Base-by-base conservation (phyloP, 2,113 vertebrate species). In the Aphyosemion australe region DNA sequence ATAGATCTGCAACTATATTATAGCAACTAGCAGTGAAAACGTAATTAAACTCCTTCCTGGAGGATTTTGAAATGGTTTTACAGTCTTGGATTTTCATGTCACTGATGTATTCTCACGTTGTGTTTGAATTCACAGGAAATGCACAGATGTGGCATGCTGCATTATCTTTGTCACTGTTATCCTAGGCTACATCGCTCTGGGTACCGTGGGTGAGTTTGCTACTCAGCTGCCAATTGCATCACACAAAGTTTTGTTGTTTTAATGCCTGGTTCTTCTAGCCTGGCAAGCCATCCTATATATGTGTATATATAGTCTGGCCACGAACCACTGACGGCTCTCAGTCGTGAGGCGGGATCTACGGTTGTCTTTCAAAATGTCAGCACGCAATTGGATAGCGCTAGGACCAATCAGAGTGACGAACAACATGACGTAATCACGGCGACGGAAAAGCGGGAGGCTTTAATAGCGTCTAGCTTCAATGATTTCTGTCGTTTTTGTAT, bases 141-240 rank as follows among this genome's bases (percentile, higher is more conserved):
- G 95, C 88, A 98, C 97, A 37, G 97, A 99, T 32, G 58, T 96
- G 72, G 20, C 95, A 39, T 99, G 96, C 92, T 97, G 96, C 78
- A 76, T 95, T 65, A 88, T 97, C 90, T 98, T 99, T 88, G 76
- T 96, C 76, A 77, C 94, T n/a, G 91, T 95, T 90, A 94, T 99
- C 90, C 76, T 95, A 21, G 92, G 94, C 80, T 99, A 99, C 93
- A 94, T 97, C 71, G 85, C 94, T 18, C 91, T 99, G 90, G 97
- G 97, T 82, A 92, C 96, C 9, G 76, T 95, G 57, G 97, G 97
- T 99, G 90, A 99, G 97, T 97, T 64, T 75, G 63, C 66, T 50
- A 72, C 61, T 14, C 79, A 80, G 49, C 73, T 31, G 18, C 9
- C 32, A 47, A 61, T 82, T 79, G 84, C 75, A 82, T 81, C 83